Evolutionary conservation across 1,140 invertebrate genomes (phyloP), one percentile per base, ranked within the genome.

Genomic region (Goniozus legneri): DNA sequence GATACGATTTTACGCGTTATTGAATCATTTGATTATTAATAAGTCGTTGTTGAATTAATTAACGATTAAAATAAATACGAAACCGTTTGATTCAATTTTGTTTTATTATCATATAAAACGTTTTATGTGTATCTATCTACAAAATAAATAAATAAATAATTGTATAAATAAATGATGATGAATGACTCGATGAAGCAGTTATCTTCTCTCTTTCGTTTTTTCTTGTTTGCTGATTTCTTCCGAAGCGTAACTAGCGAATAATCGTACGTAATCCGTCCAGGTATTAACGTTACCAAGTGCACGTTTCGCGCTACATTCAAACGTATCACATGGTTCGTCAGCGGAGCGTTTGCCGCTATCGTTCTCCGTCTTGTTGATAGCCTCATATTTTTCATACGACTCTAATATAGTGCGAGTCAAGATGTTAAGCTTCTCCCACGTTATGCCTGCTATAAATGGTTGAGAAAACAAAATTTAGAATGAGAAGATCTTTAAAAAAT

Each of bases 181-280:
- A 44, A 44, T 51, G 44, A 21, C 7, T 41, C 35, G 12, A 15
- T 21, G 12, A 40, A 27, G 10, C 10, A 10, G 10, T 27, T 27
- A 6, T 27, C 10, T 27, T 27, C 24, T 27, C 24, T 27, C 4
- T 27, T 52, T 50, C 34, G 37, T 48, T 21, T 40, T 35, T 44
- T 39, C 30, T 21, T 47, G 8, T 37, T n/a, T 38, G 8, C 24
- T 15, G n/a, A 34, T 50, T 35, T 70, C 69, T 40, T 71, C 67
- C 4, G 47, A 24, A 3, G 58, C 30, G 22, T 69, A 71, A 38
- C 38, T 62, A 18, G 58, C 66, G 40, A 71, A 60, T 15, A 70
- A 35, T 21, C 47, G 43, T 15, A 45, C 14, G 13, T 67, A 69
- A 46, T 64, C 57, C 2, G 39, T 36, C 67, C 62, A 67, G 13